A percentile compares a stretch with the other conserved stretches of the same genome.
Conservation (phyloP, 2,888 invertebrate genomes). For the Sthenelais limicola region DNA sequence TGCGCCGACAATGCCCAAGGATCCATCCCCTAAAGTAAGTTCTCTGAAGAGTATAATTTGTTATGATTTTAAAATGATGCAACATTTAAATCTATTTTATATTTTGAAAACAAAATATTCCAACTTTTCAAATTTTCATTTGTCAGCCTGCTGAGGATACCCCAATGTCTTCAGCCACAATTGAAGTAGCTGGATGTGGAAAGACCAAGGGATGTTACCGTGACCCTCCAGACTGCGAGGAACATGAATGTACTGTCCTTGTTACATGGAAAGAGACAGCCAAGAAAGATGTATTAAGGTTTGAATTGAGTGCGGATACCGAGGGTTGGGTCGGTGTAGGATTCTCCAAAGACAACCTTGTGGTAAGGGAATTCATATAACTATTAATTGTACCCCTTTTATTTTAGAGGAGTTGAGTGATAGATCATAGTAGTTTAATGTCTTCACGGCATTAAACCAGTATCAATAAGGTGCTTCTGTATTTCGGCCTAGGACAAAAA, state of each 20-base stretch:
- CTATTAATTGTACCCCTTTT: no score
- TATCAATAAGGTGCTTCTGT: no score
- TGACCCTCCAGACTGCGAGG: constrained; percentile 65
- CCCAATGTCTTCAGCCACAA: constrained; percentile 51
- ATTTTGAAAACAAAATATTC: background rate
- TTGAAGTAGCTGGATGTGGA: constrained; percentile 65
- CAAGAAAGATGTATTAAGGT: constrained; percentile 43
- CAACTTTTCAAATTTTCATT: background rate
- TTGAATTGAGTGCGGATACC: constrained; percentile 63
- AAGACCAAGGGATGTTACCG: constrained; percentile 68
- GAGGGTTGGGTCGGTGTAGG: constrained; percentile 68
- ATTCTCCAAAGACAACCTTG: constrained; percentile 67
- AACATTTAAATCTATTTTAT: background rate
- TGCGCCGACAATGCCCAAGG: constrained; percentile 52
- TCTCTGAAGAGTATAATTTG: background rate
- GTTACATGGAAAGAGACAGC: constrained; percentile 64
- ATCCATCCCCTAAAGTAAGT: constrained; percentile 54
- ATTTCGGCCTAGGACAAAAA: no score
- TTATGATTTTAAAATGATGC: background rate
- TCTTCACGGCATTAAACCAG: no score
- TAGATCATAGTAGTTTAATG: no score
- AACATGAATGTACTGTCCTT: constrained; percentile 65
- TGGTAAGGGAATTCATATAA: no score
- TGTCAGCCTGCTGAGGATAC: constrained; percentile 45
- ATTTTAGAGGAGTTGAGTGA: no score